Percentiles rank a stretch among this genome's conserved stretches.
These are phyloP conservation scores for Heterodera schachtii DNA, from an alignment of 1,140 invertebrate species.

Conservation along the genomic window DNA sequence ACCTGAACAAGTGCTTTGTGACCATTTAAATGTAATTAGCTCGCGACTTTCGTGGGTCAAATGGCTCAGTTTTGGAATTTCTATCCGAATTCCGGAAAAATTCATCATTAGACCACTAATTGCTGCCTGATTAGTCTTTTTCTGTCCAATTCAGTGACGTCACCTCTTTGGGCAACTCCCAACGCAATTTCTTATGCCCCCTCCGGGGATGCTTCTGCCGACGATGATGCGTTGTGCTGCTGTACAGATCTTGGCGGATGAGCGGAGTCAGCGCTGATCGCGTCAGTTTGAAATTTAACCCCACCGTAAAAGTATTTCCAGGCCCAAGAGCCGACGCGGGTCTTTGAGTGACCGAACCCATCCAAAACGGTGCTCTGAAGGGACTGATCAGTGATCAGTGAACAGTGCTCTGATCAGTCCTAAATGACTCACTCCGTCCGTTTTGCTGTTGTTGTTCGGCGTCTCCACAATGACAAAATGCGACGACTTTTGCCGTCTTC, in stretches of 20 bases:
- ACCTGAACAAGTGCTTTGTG: slow-evolving; percentile 4
- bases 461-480: slow-evolving; percentile 39
- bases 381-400: not conserved
- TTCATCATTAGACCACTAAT: too few species aligned
- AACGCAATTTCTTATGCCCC: slow-evolving; percentile 14
- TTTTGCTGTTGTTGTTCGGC: not conserved
- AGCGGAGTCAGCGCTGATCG: too few species aligned
- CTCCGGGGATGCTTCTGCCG: slow-evolving; percentile 5
- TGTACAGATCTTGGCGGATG: not conserved
- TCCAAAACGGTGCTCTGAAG: slow-evolving; percentile 15
- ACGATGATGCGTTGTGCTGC: not conserved
- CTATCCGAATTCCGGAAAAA: too few species aligned
- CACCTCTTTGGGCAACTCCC: slow-evolving; percentile 15
- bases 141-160: too few species aligned
- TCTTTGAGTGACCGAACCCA: slow-evolving; percentile 11
- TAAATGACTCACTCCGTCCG: not conserved
- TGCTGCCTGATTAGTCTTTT: too few species aligned
- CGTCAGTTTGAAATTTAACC: not conserved
- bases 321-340: slow-evolving; percentile 1
- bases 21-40: too few species aligned
- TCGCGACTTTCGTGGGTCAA: too few species aligned
- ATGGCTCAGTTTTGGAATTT: too few species aligned
- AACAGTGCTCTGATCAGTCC: not conserved
- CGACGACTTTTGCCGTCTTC: slow-evolving; percentile 47
- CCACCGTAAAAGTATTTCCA: slow-evolving; percentile 29